phyloP scores from a whole-genome alignment of 2,113 vertebrate genomes.

The Patagioenas fasciata region DNA sequence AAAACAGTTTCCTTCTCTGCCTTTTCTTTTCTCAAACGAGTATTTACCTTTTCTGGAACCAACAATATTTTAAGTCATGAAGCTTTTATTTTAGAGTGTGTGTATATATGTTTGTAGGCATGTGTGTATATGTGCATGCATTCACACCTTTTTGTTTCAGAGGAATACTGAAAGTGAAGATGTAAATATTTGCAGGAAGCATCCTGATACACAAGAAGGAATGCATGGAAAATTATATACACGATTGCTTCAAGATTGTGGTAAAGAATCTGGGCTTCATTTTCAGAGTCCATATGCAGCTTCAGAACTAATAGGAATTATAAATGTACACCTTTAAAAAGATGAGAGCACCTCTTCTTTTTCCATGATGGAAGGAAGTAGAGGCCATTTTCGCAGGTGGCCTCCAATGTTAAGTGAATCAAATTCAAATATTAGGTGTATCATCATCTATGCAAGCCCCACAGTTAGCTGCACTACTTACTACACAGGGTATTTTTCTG shows the following conservation, averaged over 20 bases:
- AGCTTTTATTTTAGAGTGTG: background rate
- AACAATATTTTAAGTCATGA: background rate
- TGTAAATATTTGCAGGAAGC: background rate
- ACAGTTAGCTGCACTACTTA: background rate
- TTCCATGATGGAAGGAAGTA: fast-evolving
- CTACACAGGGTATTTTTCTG: background rate
- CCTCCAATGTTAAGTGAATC: background rate
- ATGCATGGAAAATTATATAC: background rate
- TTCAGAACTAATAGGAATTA: background rate
- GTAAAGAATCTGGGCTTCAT: background rate
- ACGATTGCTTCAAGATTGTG: background rate
- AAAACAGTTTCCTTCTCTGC: background rate
- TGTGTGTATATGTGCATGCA: background rate
- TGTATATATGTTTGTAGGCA: background rate
- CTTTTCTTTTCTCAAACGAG: background rate
- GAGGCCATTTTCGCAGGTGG: background rate
- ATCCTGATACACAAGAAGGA: background rate
- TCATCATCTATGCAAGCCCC: background rate
- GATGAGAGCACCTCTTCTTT: background rate
- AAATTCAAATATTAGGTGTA: background rate
- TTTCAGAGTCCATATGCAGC: background rate
- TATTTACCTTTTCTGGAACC: background rate
- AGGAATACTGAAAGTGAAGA: background rate
- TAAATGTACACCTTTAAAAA: background rate
- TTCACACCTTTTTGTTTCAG: background rate